Evolutionary conservation across 2,113 vertebrate genomes (phyloP).

Genomic region (Trematomus loennbergii): DNA sequence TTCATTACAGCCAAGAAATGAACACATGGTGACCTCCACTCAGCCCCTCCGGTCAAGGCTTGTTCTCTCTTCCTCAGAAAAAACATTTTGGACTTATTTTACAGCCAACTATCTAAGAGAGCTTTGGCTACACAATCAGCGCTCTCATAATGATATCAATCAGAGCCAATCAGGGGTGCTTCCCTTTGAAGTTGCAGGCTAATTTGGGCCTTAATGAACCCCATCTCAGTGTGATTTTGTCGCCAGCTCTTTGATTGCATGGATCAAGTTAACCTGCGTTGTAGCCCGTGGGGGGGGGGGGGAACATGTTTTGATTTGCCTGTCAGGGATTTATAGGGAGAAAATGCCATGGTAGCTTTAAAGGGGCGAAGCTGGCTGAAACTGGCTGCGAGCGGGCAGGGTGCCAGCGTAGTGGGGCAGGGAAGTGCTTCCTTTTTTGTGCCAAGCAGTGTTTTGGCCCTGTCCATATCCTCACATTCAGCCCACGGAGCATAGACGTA

Average conservation of each 20-base stretch:
- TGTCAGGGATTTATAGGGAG: slow-evolving; percentile 41
- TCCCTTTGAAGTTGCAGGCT: slow-evolving; percentile 58
- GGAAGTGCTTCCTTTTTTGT: slow-evolving; percentile 60
- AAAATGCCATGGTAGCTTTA: slow-evolving; percentile 57
- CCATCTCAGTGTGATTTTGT: slow-evolving; percentile 57
- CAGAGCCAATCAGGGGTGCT: slow-evolving; percentile 66
- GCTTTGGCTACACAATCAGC: slow-evolving; percentile 59
- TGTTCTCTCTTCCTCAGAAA: slow-evolving; percentile 32
- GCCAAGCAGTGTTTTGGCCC: slow-evolving; percentile 67
- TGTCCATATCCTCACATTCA: slow-evolving; percentile 48
- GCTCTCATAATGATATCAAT: slow-evolving; percentile 70
- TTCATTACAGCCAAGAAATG: slow-evolving; percentile 69
- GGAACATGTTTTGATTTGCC: slow-evolving; percentile 59
- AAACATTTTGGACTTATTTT: background rate
- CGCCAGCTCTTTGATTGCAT: slow-evolving; percentile 70
- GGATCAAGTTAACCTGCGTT: slow-evolving; percentile 69
- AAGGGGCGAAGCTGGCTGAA: slow-evolving; percentile 57
- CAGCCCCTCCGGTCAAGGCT: slow-evolving; percentile 47
- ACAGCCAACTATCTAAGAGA: slow-evolving; percentile 33
- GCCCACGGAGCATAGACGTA: slow-evolving; percentile 53
- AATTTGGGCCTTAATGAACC: slow-evolving; percentile 67
- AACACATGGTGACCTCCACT: slow-evolving; percentile 70
- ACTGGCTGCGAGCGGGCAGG: slow-evolving; percentile 53
- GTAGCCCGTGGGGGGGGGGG: slow-evolving; percentile 52
- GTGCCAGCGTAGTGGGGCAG: slow-evolving; percentile 54